These are phyloP conservation scores for Cherax quadricarinatus DNA, from an alignment of 1,140 invertebrate genomes.

Conservation along the genomic window DNA sequence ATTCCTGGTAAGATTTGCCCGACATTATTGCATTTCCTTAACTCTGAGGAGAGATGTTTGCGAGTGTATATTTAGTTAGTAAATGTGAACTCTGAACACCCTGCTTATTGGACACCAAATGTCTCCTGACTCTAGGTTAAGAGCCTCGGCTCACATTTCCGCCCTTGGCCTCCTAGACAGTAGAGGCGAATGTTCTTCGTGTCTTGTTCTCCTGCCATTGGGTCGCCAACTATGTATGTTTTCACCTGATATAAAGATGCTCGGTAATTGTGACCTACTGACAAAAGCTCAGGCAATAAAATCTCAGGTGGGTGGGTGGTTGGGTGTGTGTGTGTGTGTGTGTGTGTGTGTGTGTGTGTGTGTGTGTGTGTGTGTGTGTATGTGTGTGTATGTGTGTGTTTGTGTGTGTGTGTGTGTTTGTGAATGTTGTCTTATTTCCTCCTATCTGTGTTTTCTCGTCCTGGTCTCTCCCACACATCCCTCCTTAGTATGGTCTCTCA, in stretches of 20 bases:
- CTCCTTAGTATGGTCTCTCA: too few relatives aligned
- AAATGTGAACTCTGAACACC: constrained; percentile 64
- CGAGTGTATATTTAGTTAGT: constrained; percentile 63
- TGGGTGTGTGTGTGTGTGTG: neutral
- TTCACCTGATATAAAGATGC: constrained; percentile 58
- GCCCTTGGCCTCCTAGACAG: constrained; percentile 6
- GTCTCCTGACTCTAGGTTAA: constrained; percentile 52
- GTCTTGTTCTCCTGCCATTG: neutral
- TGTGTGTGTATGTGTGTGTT: neutral
- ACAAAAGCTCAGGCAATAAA: constrained; percentile 48
- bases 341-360: neutral
- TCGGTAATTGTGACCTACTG: constrained; percentile 29
- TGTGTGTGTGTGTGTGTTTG: too few relatives aligned
- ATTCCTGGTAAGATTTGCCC: constrained; percentile 65
- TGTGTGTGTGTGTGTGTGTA: constrained; percentile 2
- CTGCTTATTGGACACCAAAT: constrained; percentile 63
- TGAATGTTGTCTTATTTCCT: neutral
- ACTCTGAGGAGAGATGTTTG: constrained; percentile 53
- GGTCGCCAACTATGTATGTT: constrained; percentile 39
- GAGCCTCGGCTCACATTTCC: constrained; percentile 39
- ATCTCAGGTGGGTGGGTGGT: constrained; percentile 33
- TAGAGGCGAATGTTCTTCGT: constrained; percentile 5
- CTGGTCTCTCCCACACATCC: too few relatives aligned
- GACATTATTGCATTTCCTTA: constrained; percentile 54
- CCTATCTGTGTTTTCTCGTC: neutral